Conservation (phyloP, 2,113 vertebrate species). For the Piprites chloris region DNA sequence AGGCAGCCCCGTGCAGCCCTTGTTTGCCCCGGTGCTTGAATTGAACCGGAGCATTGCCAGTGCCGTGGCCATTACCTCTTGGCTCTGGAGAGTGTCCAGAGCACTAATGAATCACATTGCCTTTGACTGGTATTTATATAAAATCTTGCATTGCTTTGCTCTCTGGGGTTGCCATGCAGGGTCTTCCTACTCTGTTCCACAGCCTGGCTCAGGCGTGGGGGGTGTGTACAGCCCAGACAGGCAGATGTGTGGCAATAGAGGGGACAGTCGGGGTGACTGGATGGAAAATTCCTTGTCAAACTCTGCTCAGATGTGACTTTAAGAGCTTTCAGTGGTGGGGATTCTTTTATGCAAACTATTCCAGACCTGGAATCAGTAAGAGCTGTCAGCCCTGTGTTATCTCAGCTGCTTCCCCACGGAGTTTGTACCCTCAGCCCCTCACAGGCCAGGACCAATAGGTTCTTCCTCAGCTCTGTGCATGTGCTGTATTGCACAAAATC, state of each 20-base stretch:
- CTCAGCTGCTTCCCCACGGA: neutral
- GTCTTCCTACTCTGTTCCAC: accelerated
- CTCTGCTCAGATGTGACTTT: accelerated
- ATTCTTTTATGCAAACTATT: accelerated
- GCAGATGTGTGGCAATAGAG: neutral
- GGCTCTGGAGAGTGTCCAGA: neutral
- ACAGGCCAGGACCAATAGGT: accelerated
- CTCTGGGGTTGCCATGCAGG: accelerated
- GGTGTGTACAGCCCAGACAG: accelerated
- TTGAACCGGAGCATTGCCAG: accelerated
- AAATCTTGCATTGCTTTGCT: accelerated
- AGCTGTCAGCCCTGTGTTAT: neutral
- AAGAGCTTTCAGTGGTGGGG: neutral
- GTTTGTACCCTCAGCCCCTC: neutral
- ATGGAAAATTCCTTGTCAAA: accelerated
- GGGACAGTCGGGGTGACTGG: neutral
- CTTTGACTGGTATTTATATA: accelerated
- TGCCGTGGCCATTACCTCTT: accelerated
- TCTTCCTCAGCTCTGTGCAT: accelerated
- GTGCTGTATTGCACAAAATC: accelerated
- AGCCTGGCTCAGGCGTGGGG: accelerated
- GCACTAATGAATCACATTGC: accelerated
- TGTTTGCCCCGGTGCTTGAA: accelerated
- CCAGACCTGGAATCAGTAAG: accelerated
- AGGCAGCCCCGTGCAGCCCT: accelerated